A percentile compares a stretch with the other conserved stretches of the same genome.
These are phyloP conservation scores for Arizona elegans DNA, from an alignment of 2,113 vertebrate species.

Conservation along the genomic window DNA sequence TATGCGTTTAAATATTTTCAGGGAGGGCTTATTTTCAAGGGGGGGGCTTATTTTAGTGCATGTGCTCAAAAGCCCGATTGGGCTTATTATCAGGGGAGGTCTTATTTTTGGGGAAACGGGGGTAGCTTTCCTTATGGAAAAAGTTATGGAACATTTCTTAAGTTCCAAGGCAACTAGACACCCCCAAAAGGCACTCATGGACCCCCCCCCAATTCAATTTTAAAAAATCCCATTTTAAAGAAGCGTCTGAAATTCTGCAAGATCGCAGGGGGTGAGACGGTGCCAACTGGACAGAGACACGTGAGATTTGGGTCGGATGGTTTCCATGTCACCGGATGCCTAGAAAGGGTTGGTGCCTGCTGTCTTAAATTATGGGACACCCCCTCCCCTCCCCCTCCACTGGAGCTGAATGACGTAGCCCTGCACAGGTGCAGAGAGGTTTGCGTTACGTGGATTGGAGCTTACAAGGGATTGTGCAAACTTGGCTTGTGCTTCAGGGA, in stretches of 20 bases:
- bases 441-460: neutral
- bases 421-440: neutral
- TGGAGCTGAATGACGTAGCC: neutral
- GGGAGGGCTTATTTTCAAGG: no score
- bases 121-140: no score
- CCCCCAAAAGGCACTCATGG: neutral
- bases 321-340: neutral
- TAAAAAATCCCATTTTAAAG: neutral
- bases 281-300: neutral
- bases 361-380: neutral
- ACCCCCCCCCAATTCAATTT: neutral
- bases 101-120: no score
- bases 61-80: no score
- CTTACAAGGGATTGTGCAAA: neutral
- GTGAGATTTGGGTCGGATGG: neutral
- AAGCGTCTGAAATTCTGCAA: neutral
- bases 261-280: neutral
- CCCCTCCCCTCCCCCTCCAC: no score
- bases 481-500: neutral
- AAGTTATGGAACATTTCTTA: neutral
- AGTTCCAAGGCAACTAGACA: neutral
- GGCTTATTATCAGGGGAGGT: no score
- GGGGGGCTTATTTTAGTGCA: no score
- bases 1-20: no score
- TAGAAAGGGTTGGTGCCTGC: neutral